phyloP scores from a whole-genome alignment of 2,888 invertebrate species.

The Megaustenia siamemsis region DNA sequence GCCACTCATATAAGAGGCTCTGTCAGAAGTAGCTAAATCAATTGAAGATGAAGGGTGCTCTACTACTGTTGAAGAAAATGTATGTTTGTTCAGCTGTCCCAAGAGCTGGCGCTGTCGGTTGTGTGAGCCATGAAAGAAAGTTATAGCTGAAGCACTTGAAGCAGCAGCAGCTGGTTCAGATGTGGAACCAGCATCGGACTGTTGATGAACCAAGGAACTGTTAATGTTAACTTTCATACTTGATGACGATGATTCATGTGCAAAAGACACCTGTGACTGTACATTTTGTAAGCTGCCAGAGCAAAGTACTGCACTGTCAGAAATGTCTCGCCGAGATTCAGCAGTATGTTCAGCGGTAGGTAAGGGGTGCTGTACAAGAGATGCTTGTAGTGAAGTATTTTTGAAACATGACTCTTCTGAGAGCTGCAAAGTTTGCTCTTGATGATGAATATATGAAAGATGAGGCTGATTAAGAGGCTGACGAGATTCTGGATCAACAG shows the following conservation, averaged over 20 bases:
- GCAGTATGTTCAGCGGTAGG: background rate
- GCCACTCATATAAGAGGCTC: background rate
- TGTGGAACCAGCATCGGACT: background rate
- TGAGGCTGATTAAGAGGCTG: background rate
- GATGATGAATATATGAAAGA: constrained; percentile 18
- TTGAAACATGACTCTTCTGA: background rate
- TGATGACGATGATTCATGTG: constrained; percentile 1
- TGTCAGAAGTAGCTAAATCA: background rate
- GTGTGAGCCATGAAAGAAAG: background rate
- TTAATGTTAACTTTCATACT: background rate
- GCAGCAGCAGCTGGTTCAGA: background rate
- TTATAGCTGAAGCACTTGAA: constrained; percentile 10
- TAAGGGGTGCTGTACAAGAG: background rate
- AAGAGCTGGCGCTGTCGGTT: background rate
- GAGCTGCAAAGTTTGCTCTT: background rate
- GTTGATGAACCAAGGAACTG: constrained; percentile 12
- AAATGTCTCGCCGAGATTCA: background rate
- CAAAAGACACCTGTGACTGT: background rate
- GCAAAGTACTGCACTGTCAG: background rate
- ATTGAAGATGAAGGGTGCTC: background rate
- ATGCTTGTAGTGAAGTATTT: background rate
- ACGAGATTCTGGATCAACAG: background rate
- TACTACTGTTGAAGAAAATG: background rate
- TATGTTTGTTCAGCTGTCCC: background rate
- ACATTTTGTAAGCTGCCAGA: constrained; percentile 13